Base-by-base conservation (phyloP, 2,888 invertebrate genomes). In the Erebia aethiops region DNA sequence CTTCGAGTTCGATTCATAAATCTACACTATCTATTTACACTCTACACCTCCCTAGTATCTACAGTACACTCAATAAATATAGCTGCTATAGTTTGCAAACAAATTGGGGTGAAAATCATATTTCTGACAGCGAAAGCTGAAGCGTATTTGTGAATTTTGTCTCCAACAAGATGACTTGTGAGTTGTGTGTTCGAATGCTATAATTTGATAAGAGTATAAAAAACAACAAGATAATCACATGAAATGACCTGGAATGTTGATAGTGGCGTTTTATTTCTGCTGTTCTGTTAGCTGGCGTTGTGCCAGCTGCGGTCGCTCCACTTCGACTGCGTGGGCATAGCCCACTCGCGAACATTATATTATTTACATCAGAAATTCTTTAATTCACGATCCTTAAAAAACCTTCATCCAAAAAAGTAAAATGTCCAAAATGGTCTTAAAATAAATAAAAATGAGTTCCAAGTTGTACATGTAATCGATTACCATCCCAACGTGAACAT, bases 201-300 rank as follows among this genome's bases (percentile, higher is more conserved):
- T 65, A 67, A 68, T 75, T 71, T 71, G 57, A 74, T 71, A 69
- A 66, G 65, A 69, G 57, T 72, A 69, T 76, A 71, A 72, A 75
- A 75, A 87, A 86, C 86, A 89, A 88, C 86, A 88, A 87, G 84
- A 88, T 89, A 88, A 89, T 90, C 85, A 81, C 85, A 84, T 84
- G 84, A 87, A 90, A 88, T 92, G 92, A 89, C 88, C 92, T 92
- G 91, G 92, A 91, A 92, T 92, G 89, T 90, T 90, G 89, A 90
- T 91, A 90, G 90, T 89, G 86, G 87, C 87, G 91, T 92, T 81
- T 80, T 92, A 92, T 92, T 91, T 90, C 88, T 90, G 90, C 88
- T 89, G 87, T 89, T 88, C 84, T 84, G 85, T 81, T 83, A 85
- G 83, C 85, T 92, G 92, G 92, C 92, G 84, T 77, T 77, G 67